Base-by-base conservation (phyloP, 2,113 vertebrate genomes). In the Oncorhynchus tshawytscha region DNA sequence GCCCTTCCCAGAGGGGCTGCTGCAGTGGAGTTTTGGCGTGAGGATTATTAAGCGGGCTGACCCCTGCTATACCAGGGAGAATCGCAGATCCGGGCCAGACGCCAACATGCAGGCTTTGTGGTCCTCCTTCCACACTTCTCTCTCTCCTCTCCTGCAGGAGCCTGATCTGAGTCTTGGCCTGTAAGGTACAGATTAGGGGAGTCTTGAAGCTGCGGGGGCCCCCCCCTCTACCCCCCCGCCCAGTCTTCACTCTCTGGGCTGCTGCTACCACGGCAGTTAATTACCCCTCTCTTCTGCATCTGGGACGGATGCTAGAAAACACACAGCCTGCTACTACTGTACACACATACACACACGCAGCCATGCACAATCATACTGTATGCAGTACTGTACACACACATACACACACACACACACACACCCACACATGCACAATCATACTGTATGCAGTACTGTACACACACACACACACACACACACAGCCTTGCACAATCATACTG, bases 1-100 rank as follows among this genome's bases (percentile, higher is more conserved):
- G 81, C 84, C 83, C 85, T 88, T 85, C 90, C 89, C 87, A 84
- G 88, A 92, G 89, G 84, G 89, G 82, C 86, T 87, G 85, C 83
- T 85, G 85, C 89, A 87, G 85, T 78, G 85, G 84, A 87, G 83
- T 87, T 82, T 84, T 22, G 70, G 74, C 75, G 51, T 73, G 84
- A 74, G 81, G 82, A 78, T 82, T 85, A 86, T 80, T 81, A 27
- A 73, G 77, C 66, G 75, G 78, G 81, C 62, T 31, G 72, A 82
- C 74, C 80, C 68, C 65, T 77, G 72, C 75, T 71, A 79, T 68
- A 64, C 57, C 68, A 71, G 24, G 74, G 75, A 77, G 64, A 67
- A 72, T 27, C 5, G 60, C 74, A 75, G 77, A 79, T 77, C 75
- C 24, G 80, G 51, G 51, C 51, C 51, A 16, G 51, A 18, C 16